Conservation (phyloP, 2,113 vertebrate species). For the Chaetorhynchus papuensis region DNA sequence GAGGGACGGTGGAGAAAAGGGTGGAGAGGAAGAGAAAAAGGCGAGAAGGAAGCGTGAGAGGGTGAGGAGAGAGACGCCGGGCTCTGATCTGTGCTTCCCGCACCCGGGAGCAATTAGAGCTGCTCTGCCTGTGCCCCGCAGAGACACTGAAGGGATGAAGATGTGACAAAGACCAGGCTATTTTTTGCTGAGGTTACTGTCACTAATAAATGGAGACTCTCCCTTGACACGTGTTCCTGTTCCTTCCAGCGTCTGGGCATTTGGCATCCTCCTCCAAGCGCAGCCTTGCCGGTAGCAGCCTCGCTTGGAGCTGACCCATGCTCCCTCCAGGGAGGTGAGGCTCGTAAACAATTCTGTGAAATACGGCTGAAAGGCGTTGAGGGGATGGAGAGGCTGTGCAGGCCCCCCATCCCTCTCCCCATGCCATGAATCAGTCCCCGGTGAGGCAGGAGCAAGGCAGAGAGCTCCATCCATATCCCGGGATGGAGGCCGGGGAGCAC, state of each 20-base stretch:
- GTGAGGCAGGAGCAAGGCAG: background rate
- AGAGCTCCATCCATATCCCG: background rate
- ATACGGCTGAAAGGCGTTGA: background rate
- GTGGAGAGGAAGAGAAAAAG: background rate
- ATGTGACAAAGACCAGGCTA: slow-evolving; percentile 22
- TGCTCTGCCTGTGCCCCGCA: background rate
- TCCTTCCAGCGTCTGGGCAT: background rate
- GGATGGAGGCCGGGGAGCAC: background rate
- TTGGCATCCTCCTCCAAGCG: background rate
- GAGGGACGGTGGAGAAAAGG: background rate
- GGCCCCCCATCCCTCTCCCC: background rate
- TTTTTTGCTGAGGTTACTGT: slow-evolving; percentile 20
- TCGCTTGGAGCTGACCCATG: background rate
- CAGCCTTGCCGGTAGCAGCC: background rate
- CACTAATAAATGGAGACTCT: slow-evolving; percentile 29
- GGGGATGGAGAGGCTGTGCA: background rate
- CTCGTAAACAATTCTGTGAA: background rate
- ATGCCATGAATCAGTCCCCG: background rate
- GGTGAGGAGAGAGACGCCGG: background rate
- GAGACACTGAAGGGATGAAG: background rate
- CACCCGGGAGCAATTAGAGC: background rate
- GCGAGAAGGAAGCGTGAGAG: background rate
- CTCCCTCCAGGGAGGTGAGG: background rate
- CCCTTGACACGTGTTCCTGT: background rate
- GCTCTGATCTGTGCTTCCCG: background rate